Percentiles rank a stretch among this genome's conserved stretches.
phyloP scores from a whole-genome alignment of 2,797 vertebrate species.

The Melanotaenia boesemani region DNA sequence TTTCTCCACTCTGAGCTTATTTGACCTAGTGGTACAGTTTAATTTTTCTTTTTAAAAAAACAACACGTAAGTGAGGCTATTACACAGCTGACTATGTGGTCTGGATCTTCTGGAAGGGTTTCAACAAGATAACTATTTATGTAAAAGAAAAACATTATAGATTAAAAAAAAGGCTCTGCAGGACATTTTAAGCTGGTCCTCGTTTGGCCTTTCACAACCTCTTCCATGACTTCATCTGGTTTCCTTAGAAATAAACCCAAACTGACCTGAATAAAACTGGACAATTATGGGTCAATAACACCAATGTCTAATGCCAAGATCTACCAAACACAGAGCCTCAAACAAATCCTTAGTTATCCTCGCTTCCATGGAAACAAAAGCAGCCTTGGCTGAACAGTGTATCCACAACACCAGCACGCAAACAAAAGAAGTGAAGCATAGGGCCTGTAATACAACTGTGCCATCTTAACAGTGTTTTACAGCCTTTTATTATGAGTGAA shows the following conservation, averaged over 20 bases:
- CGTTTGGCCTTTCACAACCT: constrained; percentile 10
- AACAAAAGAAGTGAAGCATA: constrained; percentile 8
- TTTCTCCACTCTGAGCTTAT: too few relatives aligned
- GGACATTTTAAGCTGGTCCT: background rate
- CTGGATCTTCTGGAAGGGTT: background rate
- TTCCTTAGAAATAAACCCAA: constrained; percentile 5
- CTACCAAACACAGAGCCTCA: constrained; percentile 25
- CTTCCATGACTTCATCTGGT: constrained; percentile 18
- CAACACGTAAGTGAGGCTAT: background rate
- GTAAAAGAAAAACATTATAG: background rate
- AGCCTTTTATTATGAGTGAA: background rate
- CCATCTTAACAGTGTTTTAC: background rate
- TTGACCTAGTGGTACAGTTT: background rate
- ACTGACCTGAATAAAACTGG: constrained; percentile 27
- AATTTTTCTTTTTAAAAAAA: too few relatives aligned
- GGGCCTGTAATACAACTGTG: background rate
- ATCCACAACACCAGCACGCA: constrained; percentile 36
- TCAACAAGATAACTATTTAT: background rate
- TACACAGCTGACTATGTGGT: background rate
- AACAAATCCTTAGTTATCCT: constrained; percentile 38
- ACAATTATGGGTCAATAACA: background rate
- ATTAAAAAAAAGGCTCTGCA: background rate
- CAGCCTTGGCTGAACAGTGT: constrained; percentile 21
- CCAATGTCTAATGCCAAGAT: constrained; percentile 17
- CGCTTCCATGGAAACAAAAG: constrained; percentile 49